phyloP scores from a whole-genome alignment of 2,888 invertebrate genomes.

The Chalcosyrphus nemorum region DNA sequence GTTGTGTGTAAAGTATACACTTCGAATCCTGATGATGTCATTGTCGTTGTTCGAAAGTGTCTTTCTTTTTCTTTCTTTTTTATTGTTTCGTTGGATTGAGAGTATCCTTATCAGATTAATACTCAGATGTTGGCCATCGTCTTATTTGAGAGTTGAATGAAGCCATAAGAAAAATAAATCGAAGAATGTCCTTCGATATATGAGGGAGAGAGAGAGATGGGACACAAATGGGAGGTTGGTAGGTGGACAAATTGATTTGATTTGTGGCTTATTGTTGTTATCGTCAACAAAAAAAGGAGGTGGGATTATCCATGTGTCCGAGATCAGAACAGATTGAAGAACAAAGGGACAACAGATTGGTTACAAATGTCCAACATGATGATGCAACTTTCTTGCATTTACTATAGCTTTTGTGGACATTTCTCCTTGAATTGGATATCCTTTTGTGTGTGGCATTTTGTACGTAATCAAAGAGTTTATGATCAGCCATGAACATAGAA shows the following conservation, averaged over 20 bases:
- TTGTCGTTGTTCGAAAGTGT: slow-evolving; percentile 6
- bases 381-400: not conserved
- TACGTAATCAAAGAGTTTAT: not conserved
- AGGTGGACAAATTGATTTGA: slow-evolving; percentile 45
- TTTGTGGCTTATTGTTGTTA: slow-evolving; percentile 25
- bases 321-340: not conserved
- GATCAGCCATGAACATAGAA: not conserved
- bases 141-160: not conserved
- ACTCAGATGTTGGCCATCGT: slow-evolving; percentile 26
- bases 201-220: not conserved
- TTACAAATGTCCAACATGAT: not conserved
- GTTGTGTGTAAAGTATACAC: not conserved
- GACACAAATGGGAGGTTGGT: not conserved
- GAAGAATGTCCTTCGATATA: not conserved
- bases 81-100: slow-evolving; percentile 23
- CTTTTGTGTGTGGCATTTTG: not conserved
- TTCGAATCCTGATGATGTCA: slow-evolving; percentile 19
- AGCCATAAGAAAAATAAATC: slow-evolving; percentile 21
- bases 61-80: no score
- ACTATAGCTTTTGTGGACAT: not conserved
- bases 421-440: not conserved
- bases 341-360: not conserved
- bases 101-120: slow-evolving; percentile 30
- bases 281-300: not conserved
- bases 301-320: not conserved